Evolutionary conservation across 2,113 vertebrate species (phyloP).

Genomic region (Otolemur garnettii): DNA sequence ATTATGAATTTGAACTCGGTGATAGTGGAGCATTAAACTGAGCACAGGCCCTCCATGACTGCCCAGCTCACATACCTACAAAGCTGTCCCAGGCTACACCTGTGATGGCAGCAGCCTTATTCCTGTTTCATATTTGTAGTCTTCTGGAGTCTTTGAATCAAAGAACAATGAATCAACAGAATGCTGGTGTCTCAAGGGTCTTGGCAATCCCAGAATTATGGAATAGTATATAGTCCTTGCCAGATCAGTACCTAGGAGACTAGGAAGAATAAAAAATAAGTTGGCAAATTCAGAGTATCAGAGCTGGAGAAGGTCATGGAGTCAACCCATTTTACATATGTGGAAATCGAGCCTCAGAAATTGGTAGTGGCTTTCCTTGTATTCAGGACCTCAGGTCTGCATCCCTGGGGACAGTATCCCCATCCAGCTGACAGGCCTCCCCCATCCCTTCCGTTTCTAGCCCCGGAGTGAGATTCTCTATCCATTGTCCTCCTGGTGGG

Average conservation of each 20-base stretch:
- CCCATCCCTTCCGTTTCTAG: neutral
- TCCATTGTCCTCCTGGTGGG: accelerated
- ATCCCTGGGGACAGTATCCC: neutral
- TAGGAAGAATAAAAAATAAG: neutral
- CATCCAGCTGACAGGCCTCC: accelerated
- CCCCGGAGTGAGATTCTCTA: accelerated
- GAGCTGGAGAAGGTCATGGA: neutral
- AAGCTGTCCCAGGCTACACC: accelerated
- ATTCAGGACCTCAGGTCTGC: neutral
- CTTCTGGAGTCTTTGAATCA: neutral
- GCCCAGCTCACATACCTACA: accelerated
- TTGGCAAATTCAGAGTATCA: neutral
- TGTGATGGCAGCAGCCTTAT: accelerated
- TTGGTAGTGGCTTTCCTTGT: neutral
- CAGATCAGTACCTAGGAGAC: neutral
- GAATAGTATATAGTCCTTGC: accelerated
- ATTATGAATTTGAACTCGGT: neutral
- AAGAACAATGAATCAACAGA: neutral
- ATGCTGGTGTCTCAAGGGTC: neutral
- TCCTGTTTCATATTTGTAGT: neutral
- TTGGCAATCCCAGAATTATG: neutral
- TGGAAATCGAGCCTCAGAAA: neutral
- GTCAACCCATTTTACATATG: neutral
- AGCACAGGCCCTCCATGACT: neutral
- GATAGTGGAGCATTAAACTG: no score